A percentile compares a stretch with the other conserved stretches of the same genome.
Conservation (phyloP, 2,113 vertebrate genomes). For the Haemorhous mexicanus region DNA sequence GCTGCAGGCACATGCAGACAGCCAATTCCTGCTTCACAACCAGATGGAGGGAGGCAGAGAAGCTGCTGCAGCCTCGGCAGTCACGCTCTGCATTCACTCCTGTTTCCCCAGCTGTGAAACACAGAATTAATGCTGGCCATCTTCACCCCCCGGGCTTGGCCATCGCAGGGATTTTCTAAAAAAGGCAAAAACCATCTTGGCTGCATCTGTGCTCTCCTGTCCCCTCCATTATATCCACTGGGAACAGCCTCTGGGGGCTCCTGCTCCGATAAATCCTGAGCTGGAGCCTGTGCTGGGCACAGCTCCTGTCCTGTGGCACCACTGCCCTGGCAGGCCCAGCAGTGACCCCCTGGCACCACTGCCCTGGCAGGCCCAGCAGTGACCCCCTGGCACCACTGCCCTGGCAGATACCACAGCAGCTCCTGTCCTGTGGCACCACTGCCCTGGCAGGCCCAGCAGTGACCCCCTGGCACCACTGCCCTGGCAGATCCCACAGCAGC, state of each 20-base stretch:
- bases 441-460: too few relatives aligned
- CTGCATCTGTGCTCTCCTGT: background rate
- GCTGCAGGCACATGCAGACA: background rate
- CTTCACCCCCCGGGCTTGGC: background rate
- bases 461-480: too few relatives aligned
- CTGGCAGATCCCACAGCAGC: too few relatives aligned
- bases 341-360: too few relatives aligned
- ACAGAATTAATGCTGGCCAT: background rate
- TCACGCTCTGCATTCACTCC: rapidly evolving
- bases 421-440: too few relatives aligned
- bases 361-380: rapidly evolving
- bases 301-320: too few relatives aligned
- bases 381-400: too few relatives aligned
- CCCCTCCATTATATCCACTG: rapidly evolving
- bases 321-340: too few relatives aligned
- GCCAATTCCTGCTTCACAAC: background rate
- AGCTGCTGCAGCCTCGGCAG: rapidly evolving
- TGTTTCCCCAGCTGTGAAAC: background rate
- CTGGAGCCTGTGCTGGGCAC: background rate
- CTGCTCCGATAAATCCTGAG: background rate
- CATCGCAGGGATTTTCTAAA: background rate
- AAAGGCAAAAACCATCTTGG: background rate
- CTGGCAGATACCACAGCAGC: too few relatives aligned
- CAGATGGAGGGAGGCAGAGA: background rate
- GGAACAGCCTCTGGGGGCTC: background rate